phyloP scores from a whole-genome alignment of 2,888 invertebrate genomes.

The Leptodirus hochenwartii region DNA sequence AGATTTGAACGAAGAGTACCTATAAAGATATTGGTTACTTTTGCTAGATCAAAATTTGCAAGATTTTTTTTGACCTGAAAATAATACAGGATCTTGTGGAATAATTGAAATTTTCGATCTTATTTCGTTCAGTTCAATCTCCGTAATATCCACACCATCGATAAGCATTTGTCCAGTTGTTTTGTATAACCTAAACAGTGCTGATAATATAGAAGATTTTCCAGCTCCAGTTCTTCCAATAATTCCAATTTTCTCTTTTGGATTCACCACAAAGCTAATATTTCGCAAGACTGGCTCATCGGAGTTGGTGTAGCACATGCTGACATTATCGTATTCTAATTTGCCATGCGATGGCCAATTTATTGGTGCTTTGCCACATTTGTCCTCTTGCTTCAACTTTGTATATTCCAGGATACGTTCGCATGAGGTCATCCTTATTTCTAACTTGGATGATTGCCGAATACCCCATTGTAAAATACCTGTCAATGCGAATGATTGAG shows the following conservation, averaged over 20 bases:
- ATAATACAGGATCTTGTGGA: slow-evolving; percentile 70
- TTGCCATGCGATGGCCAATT: slow-evolving; percentile 58
- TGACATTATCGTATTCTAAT: slow-evolving; percentile 46
- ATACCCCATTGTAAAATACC: slow-evolving; percentile 45
- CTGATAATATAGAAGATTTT: slow-evolving; percentile 54
- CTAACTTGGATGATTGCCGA: slow-evolving; percentile 69
- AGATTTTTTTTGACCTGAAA: too few species aligned
- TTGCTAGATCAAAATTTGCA: too few species aligned
- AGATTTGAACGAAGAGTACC: slow-evolving; percentile 74
- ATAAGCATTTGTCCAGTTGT: slow-evolving; percentile 57
- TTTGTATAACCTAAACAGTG: slow-evolving; percentile 62
- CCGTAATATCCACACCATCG: slow-evolving; percentile 53
- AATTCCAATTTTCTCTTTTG: slow-evolving; percentile 54
- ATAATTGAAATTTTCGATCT: slow-evolving; percentile 64
- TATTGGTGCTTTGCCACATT: slow-evolving; percentile 30
- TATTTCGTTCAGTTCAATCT: slow-evolving; percentile 53
- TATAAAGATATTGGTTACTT: too few species aligned
- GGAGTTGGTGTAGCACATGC: slow-evolving; percentile 48
- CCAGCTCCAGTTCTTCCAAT: slow-evolving; percentile 73
- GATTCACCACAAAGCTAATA: slow-evolving; percentile 42
- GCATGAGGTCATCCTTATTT: slow-evolving; percentile 73
- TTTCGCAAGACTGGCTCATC: slow-evolving; percentile 55
- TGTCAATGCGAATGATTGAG: slow-evolving; percentile 47
- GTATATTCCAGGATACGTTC: slow-evolving; percentile 46
- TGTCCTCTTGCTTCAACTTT: slow-evolving; percentile 26